Conservation (phyloP, 2,113 vertebrate genomes). For the mouse (Mus musculus) region GRCm39 chr7:94095001-94095500, state of each 20-base stretch:
- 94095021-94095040: no score
- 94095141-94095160: neutral
- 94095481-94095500: neutral
- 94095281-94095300: neutral
- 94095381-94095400: neutral
- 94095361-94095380: neutral
- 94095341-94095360: neutral
- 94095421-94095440: neutral
- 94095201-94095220: neutral
- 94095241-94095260: neutral
- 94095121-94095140: neutral
- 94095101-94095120: neutral
- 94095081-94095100: neutral
- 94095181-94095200: neutral
- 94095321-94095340: neutral
- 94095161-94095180: neutral
- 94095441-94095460: neutral
- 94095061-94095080: neutral
- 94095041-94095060: no score
- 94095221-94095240: no score
- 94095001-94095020: no score
- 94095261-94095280: neutral
- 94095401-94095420: neutral
- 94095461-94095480: neutral
- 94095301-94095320: neutral